Conservation (phyloP, 2,113 vertebrate genomes). For the Eulemur macaco region DNA sequence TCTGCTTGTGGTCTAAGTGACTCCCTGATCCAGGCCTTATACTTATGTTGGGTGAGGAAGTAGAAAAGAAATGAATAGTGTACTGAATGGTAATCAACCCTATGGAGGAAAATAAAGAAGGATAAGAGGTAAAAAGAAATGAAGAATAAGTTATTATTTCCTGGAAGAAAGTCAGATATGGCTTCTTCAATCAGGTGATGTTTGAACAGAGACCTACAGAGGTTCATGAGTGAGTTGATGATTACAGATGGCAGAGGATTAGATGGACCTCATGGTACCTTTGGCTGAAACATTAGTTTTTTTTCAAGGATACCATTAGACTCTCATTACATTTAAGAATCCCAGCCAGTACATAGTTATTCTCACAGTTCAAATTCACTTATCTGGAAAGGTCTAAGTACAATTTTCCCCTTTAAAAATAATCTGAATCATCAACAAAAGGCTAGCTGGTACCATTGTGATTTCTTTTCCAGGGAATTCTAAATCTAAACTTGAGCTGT, state of each 20-base stretch:
- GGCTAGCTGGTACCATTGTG: background rate
- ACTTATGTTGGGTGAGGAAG: background rate
- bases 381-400: background rate
- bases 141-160: background rate
- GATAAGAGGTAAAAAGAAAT: background rate
- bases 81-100: background rate
- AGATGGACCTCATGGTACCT: background rate
- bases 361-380: background rate
- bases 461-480: background rate
- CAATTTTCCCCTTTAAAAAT: background rate
- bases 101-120: background rate
- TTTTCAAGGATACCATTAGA: background rate
- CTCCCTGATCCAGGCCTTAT: background rate
- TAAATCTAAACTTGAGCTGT: background rate
- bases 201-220: background rate
- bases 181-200: background rate
- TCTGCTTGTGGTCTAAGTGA: background rate
- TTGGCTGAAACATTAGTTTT: background rate
- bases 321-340: background rate
- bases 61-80: background rate
- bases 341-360: background rate
- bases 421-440: background rate
- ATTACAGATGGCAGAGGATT: background rate
- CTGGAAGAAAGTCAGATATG: background rate
- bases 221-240: background rate